phyloP scores from a whole-genome alignment of 2,113 vertebrate genomes.

The Prolemur simus region DNA sequence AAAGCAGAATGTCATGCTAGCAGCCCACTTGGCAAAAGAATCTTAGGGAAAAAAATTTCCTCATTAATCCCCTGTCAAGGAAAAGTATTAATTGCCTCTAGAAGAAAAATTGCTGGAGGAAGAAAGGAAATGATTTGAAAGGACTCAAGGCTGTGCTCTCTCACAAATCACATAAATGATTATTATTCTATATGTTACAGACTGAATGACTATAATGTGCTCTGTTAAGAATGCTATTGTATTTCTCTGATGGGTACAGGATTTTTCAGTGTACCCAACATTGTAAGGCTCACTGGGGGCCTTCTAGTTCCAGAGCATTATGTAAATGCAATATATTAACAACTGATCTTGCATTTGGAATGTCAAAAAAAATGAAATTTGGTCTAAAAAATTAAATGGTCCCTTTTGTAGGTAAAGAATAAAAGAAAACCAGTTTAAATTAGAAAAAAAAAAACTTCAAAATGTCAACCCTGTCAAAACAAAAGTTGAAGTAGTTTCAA shows the following conservation, averaged over 20 bases:
- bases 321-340: slow-evolving; percentile 46
- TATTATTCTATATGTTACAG: slow-evolving; percentile 19
- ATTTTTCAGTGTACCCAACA: slow-evolving; percentile 32
- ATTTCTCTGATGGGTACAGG: not conserved
- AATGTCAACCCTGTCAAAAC: slow-evolving; percentile 34
- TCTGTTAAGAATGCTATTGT: slow-evolving; percentile 30
- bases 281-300: not conserved
- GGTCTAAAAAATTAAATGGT: not conserved
- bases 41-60: not conserved
- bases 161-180: slow-evolving; percentile 17
- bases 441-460: not conserved
- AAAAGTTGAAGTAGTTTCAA: slow-evolving; percentile 3
- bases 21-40: not conserved
- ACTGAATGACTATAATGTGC: slow-evolving; percentile 24
- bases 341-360: slow-evolving; percentile 14
- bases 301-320: slow-evolving; percentile 33
- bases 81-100: slow-evolving; percentile 52
- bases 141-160: slow-evolving; percentile 31
- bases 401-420: slow-evolving; percentile 1
- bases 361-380: slow-evolving; percentile 28
- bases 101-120: slow-evolving; percentile 43
- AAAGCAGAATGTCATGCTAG: not conserved
- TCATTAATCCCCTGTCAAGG: slow-evolving; percentile 50
- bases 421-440: slow-evolving; percentile 32
- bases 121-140: slow-evolving; percentile 65